phyloP scores from a whole-genome alignment of 2,113 vertebrate species.

The Geococcyx californianus region DNA sequence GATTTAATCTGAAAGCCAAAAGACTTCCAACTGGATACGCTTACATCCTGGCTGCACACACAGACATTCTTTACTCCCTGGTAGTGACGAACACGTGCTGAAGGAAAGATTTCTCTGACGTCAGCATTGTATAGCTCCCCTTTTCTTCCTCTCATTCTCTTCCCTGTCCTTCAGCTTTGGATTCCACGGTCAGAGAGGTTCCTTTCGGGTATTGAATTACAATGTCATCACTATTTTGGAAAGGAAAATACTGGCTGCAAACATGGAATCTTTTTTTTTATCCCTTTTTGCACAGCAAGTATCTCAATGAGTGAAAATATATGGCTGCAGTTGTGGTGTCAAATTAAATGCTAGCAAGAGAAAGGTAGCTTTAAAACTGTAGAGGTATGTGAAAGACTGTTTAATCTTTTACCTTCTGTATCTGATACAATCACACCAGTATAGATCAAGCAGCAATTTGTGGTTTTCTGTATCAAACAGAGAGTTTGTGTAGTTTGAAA shows the following conservation, averaged over 20 bases:
- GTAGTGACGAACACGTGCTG: not conserved
- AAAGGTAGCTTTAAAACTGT: not conserved
- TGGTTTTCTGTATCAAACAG: conserved; percentile 26
- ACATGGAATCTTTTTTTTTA: not conserved
- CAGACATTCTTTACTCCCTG: not conserved
- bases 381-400: not conserved
- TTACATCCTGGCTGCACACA: not conserved
- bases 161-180: not conserved
- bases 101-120: not conserved
- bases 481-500: conserved; percentile 26
- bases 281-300: not conserved
- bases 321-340: not conserved
- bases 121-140: not conserved
- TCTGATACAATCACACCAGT: not conserved
- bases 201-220: not conserved
- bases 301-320: not conserved
- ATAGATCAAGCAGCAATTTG: not conserved
- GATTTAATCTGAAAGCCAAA: conserved; percentile 1
- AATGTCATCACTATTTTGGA: not conserved
- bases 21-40: not conserved
- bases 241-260: not conserved
- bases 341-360: not conserved
- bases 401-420: conserved; percentile 3
- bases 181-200: not conserved
- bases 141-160: not conserved